A percentile compares a stretch with the other conserved stretches of the same genome.
Conservation (phyloP, 2,888 invertebrate species). For the Charanyca ferruginea region DNA sequence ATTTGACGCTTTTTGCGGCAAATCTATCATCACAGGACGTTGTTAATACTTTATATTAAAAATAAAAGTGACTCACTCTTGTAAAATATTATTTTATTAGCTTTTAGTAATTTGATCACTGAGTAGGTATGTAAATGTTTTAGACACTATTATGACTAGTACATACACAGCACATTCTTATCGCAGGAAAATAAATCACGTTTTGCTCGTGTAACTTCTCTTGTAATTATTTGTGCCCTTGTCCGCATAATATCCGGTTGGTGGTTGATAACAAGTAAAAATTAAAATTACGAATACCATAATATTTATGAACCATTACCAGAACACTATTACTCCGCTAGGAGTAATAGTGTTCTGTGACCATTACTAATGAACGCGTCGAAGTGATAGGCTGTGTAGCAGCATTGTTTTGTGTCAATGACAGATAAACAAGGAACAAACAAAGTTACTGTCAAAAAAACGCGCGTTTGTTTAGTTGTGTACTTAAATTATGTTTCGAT, state of each 20-base stretch:
- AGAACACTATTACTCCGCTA: too few species aligned
- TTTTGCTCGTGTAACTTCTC: conserved; percentile 33
- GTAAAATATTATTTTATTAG: neutral
- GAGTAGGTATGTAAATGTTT: neutral
- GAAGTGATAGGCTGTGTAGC: conserved; percentile 27
- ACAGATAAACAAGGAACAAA: conserved; percentile 1
- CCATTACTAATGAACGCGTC: conserved; percentile 1
- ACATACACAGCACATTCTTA: conserved; percentile 19
- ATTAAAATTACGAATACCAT: conserved; percentile 5
- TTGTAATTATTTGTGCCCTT: conserved; percentile 26
- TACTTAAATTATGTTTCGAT: conserved; percentile 22
- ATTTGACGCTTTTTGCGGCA: conserved; percentile 76
- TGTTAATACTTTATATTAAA: conserved; percentile 69
- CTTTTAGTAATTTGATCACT: neutral
- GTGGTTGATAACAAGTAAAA: conserved; percentile 40
- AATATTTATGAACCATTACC: conserved; percentile 15
- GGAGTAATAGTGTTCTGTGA: too few species aligned
- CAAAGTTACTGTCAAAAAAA: conserved; percentile 37
- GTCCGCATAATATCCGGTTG: neutral
- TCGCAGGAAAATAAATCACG: conserved; percentile 50
- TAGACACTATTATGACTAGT: neutral
- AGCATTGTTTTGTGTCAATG: conserved; percentile 16
- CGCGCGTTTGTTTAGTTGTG: conserved; percentile 41
- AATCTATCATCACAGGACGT: conserved; percentile 77
- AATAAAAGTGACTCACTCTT: conserved; percentile 18